Evolutionary conservation across 2,888 invertebrate species (phyloP).

Genomic region (Linhomoeus sp.): DNA sequence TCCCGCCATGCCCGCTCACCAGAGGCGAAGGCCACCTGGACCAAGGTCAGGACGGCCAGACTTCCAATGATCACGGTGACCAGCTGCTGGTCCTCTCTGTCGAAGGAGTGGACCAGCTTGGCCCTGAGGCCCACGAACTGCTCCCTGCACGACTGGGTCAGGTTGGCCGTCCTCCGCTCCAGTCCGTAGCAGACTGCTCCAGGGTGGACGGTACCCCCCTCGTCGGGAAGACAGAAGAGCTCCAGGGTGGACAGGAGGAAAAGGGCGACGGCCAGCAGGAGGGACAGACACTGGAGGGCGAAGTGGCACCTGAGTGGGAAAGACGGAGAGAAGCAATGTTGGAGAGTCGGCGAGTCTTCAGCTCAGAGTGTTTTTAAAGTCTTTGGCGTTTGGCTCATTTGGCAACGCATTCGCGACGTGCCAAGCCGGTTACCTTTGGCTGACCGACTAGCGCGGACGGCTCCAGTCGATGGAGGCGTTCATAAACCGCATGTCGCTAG

Average conservation of each 20-base stretch:
- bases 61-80: neutral
- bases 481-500: too few relatives aligned
- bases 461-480: too few relatives aligned
- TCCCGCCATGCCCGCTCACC: too few relatives aligned
- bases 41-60: neutral
- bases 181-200: neutral
- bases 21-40: neutral
- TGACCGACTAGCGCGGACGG: too few relatives aligned
- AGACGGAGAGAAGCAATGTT: too few relatives aligned
- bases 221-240: neutral
- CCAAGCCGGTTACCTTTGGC: too few relatives aligned
- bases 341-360: too few relatives aligned
- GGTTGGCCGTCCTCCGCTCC: neutral
- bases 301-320: neutral
- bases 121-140: neutral
- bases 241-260: neutral
- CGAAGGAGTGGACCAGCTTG: neutral
- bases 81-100: neutral
- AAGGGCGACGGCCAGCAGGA: neutral
- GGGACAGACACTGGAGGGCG: neutral
- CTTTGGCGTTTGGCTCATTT: too few relatives aligned
- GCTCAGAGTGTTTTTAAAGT: too few relatives aligned
- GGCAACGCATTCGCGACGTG: too few relatives aligned
- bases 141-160: neutral
- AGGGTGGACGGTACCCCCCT: neutral